A percentile compares a stretch with the other conserved stretches of the same genome.
Evolutionary conservation across 2,888 invertebrate genomes (phyloP).

Genomic region (Saturnia pavonia): DNA sequence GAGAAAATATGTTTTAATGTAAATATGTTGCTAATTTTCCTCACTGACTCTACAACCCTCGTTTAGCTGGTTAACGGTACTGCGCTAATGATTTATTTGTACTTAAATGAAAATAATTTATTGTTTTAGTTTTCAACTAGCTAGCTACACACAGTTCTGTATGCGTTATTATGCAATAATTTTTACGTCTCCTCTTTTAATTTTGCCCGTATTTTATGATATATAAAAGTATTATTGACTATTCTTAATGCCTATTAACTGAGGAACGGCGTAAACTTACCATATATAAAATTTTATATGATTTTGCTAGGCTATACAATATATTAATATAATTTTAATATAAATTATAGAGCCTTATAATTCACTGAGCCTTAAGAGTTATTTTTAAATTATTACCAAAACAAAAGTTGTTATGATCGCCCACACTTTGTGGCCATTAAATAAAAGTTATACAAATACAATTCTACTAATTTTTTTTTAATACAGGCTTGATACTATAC

Average conservation of each 20-base stretch:
- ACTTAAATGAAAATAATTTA: background rate
- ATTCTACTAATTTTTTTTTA: too few species aligned
- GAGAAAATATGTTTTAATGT: background rate
- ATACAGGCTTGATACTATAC: too few species aligned
- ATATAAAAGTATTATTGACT: too few species aligned
- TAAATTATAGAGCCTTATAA: conserved; percentile 10
- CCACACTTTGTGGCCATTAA: conserved; percentile 20
- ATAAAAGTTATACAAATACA: background rate
- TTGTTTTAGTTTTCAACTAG: background rate
- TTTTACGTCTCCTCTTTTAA: too few species aligned
- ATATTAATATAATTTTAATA: too few species aligned
- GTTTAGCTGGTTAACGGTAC: background rate
- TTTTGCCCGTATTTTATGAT: too few species aligned
- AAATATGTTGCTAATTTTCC: background rate
- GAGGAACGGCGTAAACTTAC: too few species aligned
- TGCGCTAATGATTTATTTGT: background rate
- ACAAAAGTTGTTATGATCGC: conserved; percentile 36
- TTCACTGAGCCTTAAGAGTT: conserved; percentile 34
- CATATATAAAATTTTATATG: too few species aligned
- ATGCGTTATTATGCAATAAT: too few species aligned
- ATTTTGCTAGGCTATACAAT: too few species aligned
- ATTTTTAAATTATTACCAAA: conserved; percentile 40
- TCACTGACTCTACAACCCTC: background rate
- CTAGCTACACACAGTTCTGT: too few species aligned
- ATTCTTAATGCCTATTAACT: too few species aligned